A percentile compares a stretch with the other conserved stretches of the same genome.
These are phyloP conservation scores for Apocrypta bakeri DNA, from an alignment of 1,140 invertebrate species.

Conservation along the genomic window DNA sequence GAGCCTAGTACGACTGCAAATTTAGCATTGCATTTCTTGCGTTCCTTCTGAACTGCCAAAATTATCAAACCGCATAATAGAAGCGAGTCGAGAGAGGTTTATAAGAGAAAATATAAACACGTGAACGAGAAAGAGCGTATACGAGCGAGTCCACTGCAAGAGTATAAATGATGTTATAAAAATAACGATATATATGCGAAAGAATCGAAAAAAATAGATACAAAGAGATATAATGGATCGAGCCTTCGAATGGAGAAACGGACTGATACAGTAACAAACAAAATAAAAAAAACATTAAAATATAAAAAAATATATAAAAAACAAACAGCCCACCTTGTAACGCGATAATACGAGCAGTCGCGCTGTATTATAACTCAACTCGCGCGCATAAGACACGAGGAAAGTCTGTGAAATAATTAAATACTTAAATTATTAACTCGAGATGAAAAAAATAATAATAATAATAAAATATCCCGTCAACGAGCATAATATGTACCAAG, in stretches of 20 bases:
- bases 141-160: conserved; percentile 30
- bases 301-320: conserved; percentile 18
- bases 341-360: not conserved
- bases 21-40: conserved; percentile 47
- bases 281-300: conserved; percentile 19
- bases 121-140: conserved; percentile 16
- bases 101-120: conserved; percentile 1
- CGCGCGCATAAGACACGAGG: conserved; percentile 22
- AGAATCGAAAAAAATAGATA: conserved; percentile 5
- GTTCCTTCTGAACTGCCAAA: conserved; percentile 53
- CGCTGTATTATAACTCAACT: conserved; percentile 14
- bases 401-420: conserved; percentile 50
- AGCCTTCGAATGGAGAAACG: conserved; percentile 23
- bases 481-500: conserved; percentile 14
- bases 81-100: conserved; percentile 9
- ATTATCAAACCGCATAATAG: conserved; percentile 46
- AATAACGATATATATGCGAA: not conserved
- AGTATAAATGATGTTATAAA: conserved; percentile 24
- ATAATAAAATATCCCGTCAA: conserved; percentile 27
- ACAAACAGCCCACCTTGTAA: not conserved
- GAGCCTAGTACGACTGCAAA: conserved; percentile 41
- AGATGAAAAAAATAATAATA: conserved; percentile 12
- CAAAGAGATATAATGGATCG: conserved; percentile 25
- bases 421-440: conserved; percentile 39
- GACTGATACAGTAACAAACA: conserved; percentile 39